A percentile compares a stretch with the other conserved stretches of the same genome.
Evolutionary conservation across 2,113 vertebrate genomes (phyloP).

Genomic region (Anser cygnoides): DNA sequence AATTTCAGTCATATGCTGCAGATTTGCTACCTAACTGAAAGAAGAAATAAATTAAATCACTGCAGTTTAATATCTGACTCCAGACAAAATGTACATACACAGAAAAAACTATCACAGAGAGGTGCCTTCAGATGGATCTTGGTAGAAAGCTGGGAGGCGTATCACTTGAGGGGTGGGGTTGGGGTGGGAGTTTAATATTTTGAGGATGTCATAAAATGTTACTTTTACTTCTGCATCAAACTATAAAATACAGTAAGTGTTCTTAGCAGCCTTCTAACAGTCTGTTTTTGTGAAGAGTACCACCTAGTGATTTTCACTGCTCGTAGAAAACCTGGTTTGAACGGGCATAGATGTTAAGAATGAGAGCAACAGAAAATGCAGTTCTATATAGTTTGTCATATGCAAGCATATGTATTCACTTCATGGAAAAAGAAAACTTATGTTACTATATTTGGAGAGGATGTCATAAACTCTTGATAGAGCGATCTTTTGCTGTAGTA

Average conservation of each 20-base stretch:
- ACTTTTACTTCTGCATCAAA: neutral
- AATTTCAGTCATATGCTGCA: neutral
- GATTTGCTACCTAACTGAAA: neutral
- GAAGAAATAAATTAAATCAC: neutral
- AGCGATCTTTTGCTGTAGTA: neutral
- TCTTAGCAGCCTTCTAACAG: neutral
- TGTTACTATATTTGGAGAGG: neutral
- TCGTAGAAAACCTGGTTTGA: neutral
- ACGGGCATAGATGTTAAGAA: neutral
- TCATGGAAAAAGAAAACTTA: neutral
- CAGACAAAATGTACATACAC: neutral
- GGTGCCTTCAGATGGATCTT: neutral
- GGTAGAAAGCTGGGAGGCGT: neutral
- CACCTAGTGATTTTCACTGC: neutral
- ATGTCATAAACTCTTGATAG: neutral
- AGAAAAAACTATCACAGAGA: neutral
- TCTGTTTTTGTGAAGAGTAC: neutral
- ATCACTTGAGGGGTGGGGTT: neutral
- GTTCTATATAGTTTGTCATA: neutral
- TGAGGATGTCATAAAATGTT: neutral
- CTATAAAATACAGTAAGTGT: neutral
- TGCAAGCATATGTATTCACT: neutral
- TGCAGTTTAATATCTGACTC: neutral
- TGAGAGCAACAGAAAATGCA: neutral
- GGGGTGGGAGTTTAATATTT: neutral